Conservation (phyloP, 2,888 invertebrate genomes). For the Odiellus spinosus region DNA sequence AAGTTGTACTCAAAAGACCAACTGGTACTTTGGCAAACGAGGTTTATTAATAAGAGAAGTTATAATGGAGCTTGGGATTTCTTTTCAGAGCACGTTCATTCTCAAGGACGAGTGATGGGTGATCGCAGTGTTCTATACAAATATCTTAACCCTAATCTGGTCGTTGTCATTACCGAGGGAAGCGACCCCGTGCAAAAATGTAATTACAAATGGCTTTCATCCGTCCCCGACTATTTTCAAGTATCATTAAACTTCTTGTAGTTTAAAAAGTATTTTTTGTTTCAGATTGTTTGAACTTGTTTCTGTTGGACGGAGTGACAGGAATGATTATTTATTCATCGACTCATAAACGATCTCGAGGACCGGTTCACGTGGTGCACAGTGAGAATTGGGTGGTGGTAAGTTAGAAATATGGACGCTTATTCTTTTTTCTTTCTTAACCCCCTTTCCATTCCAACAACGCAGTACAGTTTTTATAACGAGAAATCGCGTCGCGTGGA, state of each 20-base stretch:
- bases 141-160: slow-evolving; percentile 92
- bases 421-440: no score
- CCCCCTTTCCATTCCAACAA: no score
- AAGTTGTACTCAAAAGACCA: slow-evolving; percentile 28
- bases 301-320: slow-evolving; percentile 76
- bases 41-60: slow-evolving; percentile 21
- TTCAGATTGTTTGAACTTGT: slow-evolving; percentile 67
- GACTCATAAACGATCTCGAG: slow-evolving; percentile 64
- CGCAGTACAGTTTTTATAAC: slow-evolving; percentile 75
- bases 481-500: slow-evolving; percentile 84
- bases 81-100: slow-evolving; percentile 20
- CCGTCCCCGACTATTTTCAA: no score
- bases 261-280: no score
- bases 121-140: slow-evolving; percentile 96
- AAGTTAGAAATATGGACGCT: slow-evolving; percentile 24
- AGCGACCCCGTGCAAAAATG: slow-evolving; percentile 58
- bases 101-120: slow-evolving; percentile 76
- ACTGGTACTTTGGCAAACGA: slow-evolving; percentile 6
- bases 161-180: slow-evolving; percentile 62
- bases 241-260: no score
- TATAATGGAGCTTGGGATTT: background rate
- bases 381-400: slow-evolving; percentile 89
- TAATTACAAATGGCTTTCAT: no score
- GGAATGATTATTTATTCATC: slow-evolving; percentile 72
- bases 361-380: slow-evolving; percentile 74